Percentiles rank a stretch among this genome's conserved stretches.
phyloP scores from a whole-genome alignment of 1,140 invertebrate species.

The Drosophila takahashii region DNA sequence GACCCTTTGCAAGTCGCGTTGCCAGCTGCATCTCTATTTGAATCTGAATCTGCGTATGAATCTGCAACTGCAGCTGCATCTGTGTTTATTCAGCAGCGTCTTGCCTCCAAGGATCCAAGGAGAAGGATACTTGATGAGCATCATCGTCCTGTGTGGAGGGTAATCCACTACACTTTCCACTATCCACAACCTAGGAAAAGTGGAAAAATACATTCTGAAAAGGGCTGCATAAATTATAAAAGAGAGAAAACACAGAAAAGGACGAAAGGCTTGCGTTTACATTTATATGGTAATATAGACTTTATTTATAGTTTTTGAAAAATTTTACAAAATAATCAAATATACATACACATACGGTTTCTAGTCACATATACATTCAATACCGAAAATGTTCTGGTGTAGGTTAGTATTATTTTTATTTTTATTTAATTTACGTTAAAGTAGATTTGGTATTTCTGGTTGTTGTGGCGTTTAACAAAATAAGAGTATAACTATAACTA shows the following conservation, averaged over 20 bases:
- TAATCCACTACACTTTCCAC: conserved; percentile 8
- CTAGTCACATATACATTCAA: conserved; percentile 83
- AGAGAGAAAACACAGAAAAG: conserved; percentile 36
- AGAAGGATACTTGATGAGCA: conserved; percentile 32
- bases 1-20: conserved; percentile 23
- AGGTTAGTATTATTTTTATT: conserved; percentile 53
- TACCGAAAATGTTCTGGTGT: conserved; percentile 72
- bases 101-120: background rate
- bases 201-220: conserved; percentile 26
- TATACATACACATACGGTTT: conserved; percentile 81
- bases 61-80: conserved; percentile 19
- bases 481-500: conserved; percentile 64
- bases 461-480: conserved; percentile 56
- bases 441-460: conserved; percentile 37
- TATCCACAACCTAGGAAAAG: conserved; percentile 1
- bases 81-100: conserved; percentile 29
- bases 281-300: conserved; percentile 84
- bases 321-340: conserved; percentile 84
- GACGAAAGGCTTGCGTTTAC: conserved; percentile 43
- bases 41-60: background rate
- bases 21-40: conserved; percentile 6
- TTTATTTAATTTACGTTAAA: conserved; percentile 36
- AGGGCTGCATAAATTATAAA: conserved; percentile 47
- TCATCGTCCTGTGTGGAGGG: conserved; percentile 33
- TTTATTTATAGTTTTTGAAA: conserved; percentile 84